These are phyloP conservation scores for Hyposoter didymator DNA, from an alignment of 2,888 invertebrate genomes.

Conservation along the genomic window DNA sequence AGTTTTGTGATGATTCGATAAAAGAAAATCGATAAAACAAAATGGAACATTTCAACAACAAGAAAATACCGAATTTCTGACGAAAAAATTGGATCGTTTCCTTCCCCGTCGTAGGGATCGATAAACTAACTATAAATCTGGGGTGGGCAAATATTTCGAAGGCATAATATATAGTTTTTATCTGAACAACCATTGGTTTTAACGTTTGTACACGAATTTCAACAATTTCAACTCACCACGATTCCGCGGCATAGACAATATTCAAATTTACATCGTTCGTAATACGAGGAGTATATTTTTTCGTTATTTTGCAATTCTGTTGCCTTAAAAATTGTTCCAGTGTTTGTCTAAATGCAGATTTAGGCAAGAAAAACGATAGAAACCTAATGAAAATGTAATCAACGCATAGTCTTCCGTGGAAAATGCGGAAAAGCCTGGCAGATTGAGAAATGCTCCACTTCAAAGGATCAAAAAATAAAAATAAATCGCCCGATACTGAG, in stretches of 20 bases:
- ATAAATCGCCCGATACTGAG: neutral
- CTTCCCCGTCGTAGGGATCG: neutral
- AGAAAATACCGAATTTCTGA: neutral
- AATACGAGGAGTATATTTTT: neutral
- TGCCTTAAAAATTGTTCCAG: neutral
- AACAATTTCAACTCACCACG: constrained; percentile 35
- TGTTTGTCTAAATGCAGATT: neutral
- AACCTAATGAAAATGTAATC: neutral
- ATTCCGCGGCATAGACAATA: constrained; percentile 2
- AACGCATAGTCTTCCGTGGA: neutral
- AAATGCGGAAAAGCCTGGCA: neutral
- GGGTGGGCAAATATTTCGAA: neutral
- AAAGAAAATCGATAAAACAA: no score
- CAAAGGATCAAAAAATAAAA: no score
- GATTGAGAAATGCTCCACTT: neutral
- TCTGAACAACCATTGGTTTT: constrained; percentile 33
- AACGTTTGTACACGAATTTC: constrained; percentile 52
- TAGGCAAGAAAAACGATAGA: neutral
- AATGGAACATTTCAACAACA: neutral
- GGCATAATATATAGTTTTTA: neutral
- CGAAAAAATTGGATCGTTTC: neutral
- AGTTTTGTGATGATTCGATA: no score
- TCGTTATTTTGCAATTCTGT: neutral
- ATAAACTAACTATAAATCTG: neutral
- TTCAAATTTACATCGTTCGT: neutral